These are phyloP conservation scores for Drosophila borealis DNA, from an alignment of 2,888 invertebrate species.

Conservation along the genomic window DNA sequence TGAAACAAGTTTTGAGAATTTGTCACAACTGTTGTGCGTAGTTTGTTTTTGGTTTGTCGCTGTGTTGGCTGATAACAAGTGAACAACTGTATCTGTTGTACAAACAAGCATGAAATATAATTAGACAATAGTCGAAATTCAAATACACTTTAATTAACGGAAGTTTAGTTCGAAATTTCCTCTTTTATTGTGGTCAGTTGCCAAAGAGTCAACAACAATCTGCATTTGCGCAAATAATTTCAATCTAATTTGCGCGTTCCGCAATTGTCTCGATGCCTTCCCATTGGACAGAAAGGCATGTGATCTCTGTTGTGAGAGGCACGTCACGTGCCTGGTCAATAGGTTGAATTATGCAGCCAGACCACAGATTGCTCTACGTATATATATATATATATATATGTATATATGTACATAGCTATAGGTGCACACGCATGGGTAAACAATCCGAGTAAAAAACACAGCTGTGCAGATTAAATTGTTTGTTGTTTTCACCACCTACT, in stretches of 20 bases:
- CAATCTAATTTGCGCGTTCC: background rate
- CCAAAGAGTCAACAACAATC: background rate
- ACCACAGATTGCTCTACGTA: constrained; percentile 1
- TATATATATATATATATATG: background rate
- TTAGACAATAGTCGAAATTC: background rate
- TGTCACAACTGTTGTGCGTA: background rate
- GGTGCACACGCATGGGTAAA: no score
- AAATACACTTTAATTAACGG: background rate
- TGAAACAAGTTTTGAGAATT: background rate
- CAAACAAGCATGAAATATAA: background rate
- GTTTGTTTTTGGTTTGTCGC: background rate
- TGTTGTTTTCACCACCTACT: background rate
- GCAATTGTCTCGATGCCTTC: no score
- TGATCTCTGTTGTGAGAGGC: background rate
- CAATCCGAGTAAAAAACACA: background rate
- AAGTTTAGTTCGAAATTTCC: background rate
- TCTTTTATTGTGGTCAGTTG: no score
- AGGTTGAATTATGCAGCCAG: background rate
- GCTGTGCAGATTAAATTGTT: constrained; percentile 22
- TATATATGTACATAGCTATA: background rate
- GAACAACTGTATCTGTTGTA: constrained; percentile 1
- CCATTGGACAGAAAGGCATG: background rate
- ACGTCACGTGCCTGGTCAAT: constrained; percentile 10
- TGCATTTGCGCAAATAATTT: background rate
- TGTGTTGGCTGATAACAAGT: constrained; percentile 8